Base-by-base conservation (phyloP, 2,113 vertebrate genomes). In the Oxyura jamaicensis region DNA sequence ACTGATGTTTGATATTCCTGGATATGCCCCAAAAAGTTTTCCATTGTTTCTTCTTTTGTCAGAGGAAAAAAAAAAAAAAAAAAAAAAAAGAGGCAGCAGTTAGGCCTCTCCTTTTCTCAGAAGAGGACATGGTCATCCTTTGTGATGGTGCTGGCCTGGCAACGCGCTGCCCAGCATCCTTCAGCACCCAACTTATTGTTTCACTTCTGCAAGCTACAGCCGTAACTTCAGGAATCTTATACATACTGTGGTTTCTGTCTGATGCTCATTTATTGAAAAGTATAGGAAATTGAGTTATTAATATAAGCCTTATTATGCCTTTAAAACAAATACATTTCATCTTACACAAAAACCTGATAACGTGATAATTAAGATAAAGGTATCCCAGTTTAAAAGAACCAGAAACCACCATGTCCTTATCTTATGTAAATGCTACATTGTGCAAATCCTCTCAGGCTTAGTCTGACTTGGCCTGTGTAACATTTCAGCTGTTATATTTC, bases 401-500 rank as follows among this genome's bases (percentile, higher is more conserved):
- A 95, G 95, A 97, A 95, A 87, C 58, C 59, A 71, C 42, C 16
- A 50, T 56, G 22, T 91, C 87, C 92, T 96, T 97, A 91, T 97
- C 93, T 97, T 77, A 79, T 76, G 60, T 88, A 96, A 94, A 95
- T 95, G 83, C 48, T 88, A 87, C 58, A 92, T 86, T 81, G 92
- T 91, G 96, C 93, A 97, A 97, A 97, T 97, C 92, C 79, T 96
- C 83, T 68, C 87, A 96, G 93, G 88, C 80, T 97, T 91, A 97
- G 52, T 78, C 52, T 93, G 87, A 95, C 71, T 94, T 97, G 93
- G 86, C 88, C 74, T 91, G 78, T 58, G 41, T 86, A 96, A 90
- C 72, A 88, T 79, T 97, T 97, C 69, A 97, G 58, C 88, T 91
- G 95, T 94, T 76, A 52, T 58, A 92, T 95, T 95, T 95, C 93